Percentiles rank a stretch among this genome's conserved stretches.
phyloP scores from a whole-genome alignment of 2,113 vertebrate genomes.

The Lipotes vexillifer region DNA sequence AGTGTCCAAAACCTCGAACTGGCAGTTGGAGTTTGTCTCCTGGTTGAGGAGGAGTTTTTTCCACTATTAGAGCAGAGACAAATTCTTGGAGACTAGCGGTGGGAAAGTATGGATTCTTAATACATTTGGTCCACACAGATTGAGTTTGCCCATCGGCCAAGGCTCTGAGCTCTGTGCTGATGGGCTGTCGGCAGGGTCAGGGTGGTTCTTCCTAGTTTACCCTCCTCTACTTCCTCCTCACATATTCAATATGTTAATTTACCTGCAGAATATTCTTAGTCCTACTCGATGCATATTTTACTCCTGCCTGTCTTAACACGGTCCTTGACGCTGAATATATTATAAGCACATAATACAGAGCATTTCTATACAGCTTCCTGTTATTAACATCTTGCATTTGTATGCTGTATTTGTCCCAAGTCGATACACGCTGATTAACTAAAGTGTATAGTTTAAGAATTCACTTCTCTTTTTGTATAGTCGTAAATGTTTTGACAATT shows the following conservation, averaged over 20 bases:
- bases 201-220: too few species aligned
- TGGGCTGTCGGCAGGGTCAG: not conserved
- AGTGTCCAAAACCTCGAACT: not conserved
- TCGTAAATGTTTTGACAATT: not conserved
- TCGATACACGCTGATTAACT: not conserved
- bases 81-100: fast-evolving
- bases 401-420: not conserved
- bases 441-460: not conserved
- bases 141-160: fast-evolving
- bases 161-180: too few species aligned
- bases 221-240: too few species aligned
- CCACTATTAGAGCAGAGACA: not conserved
- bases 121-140: fast-evolving
- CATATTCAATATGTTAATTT: not conserved
- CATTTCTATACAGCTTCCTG: not conserved
- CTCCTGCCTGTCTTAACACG: not conserved
- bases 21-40: not conserved
- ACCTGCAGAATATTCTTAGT: not conserved
- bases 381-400: not conserved
- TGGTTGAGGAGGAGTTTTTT: not conserved
- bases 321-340: not conserved
- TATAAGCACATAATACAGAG: not conserved
- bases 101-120: not conserved
- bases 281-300: fast-evolving
- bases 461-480: not conserved